Evolutionary conservation across 2,113 vertebrate genomes (phyloP).

Genomic region (Zosterops pallidus): DNA sequence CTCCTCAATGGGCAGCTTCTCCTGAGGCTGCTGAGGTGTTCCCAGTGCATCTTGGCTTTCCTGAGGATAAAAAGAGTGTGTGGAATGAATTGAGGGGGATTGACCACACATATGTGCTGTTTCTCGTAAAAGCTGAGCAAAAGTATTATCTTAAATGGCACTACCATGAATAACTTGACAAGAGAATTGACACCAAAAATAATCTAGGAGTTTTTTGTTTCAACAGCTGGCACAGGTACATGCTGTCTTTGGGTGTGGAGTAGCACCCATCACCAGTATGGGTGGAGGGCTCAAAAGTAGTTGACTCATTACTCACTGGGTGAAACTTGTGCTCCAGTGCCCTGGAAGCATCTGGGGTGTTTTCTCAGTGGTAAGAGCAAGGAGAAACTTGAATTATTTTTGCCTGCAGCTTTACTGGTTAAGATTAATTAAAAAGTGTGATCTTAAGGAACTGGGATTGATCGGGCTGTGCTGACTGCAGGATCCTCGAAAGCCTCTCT

Average conservation of each 20-base stretch:
- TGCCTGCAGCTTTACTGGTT: background rate
- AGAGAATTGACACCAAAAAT: background rate
- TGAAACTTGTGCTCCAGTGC: background rate
- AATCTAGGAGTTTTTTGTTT: background rate
- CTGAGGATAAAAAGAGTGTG: fast-evolving
- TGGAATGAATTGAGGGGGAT: fast-evolving
- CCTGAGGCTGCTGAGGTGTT: background rate
- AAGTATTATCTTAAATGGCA: background rate
- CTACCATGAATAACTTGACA: fast-evolving
- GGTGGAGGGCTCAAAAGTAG: background rate
- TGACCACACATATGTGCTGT: fast-evolving
- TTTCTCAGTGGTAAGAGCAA: background rate
- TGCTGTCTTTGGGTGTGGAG: background rate
- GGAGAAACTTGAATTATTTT: background rate
- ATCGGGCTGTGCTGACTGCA: background rate
- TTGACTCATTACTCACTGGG: background rate
- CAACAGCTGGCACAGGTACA: fast-evolving
- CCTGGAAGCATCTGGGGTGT: background rate
- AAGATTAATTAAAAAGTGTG: background rate
- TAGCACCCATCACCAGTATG: background rate
- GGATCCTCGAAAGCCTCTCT: background rate
- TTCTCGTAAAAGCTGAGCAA: background rate
- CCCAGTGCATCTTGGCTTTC: fast-evolving
- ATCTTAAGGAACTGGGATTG: background rate
- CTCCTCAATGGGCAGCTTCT: background rate